A percentile compares a stretch with the other conserved stretches of the same genome.
Conservation (phyloP, 2,797 vertebrate species). For the Pseudochaenichthys georgianus region DNA sequence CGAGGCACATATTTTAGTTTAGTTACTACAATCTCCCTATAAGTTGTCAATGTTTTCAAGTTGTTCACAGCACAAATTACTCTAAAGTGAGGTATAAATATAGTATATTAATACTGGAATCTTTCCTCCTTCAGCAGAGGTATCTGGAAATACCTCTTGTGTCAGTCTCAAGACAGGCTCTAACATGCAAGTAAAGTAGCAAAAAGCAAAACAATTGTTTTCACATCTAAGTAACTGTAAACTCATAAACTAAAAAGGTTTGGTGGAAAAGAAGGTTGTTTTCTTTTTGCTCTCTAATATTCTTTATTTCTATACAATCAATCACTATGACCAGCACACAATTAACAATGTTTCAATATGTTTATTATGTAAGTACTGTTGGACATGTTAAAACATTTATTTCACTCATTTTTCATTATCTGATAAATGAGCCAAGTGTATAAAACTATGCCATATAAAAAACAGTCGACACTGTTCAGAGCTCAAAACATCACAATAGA, state of each 20-base stretch:
- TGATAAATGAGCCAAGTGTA: constrained; percentile 41
- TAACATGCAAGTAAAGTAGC: not conserved
- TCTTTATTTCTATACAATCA: not conserved
- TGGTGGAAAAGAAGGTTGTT: too few relatives aligned
- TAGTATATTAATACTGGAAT: not conserved
- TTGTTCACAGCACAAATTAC: not conserved
- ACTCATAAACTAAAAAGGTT: too few relatives aligned
- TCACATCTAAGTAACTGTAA: too few relatives aligned
- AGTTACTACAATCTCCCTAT: not conserved
- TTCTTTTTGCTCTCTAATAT: too few relatives aligned
- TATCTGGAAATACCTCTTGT: not conserved
- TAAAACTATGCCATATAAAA: constrained; percentile 53
- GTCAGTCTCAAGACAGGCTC: not conserved
- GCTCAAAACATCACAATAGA: constrained; percentile 38
- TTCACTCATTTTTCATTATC: constrained; percentile 16
- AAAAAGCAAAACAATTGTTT: not conserved
- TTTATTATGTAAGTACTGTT: constrained; percentile 60
- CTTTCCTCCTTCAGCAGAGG: not conserved
- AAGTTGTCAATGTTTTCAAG: not conserved
- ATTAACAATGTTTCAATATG: constrained; percentile 24
- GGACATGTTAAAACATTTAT: constrained; percentile 57
- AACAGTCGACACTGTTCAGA: constrained; percentile 30
- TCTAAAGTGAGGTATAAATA: not conserved
- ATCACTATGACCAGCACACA: not conserved
- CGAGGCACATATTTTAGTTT: not conserved